These are phyloP conservation scores for Xenopus tropicalis DNA, from an alignment of 2,113 vertebrate genomes.

Conservation along the genomic window UCB_Xtro_10.0 CM004448.2:26017001-26017500, in stretches of 20 bases:
- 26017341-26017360: constrained; percentile 28
- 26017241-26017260: neutral
- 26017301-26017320: neutral
- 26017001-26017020: too few relatives aligned
- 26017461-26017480: neutral
- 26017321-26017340: neutral
- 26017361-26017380: constrained; percentile 22
- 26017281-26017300: constrained; percentile 17
- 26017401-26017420: neutral
- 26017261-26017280: constrained; percentile 19
- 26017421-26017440: neutral
- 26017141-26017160: too few relatives aligned
- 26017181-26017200: too few relatives aligned
- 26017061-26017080: too few relatives aligned
- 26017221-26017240: neutral
- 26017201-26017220: neutral
- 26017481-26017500: neutral
- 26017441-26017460: constrained; percentile 7
- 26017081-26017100: too few relatives aligned
- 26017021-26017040: too few relatives aligned
- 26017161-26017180: too few relatives aligned
- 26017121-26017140: too few relatives aligned
- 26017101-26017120: too few relatives aligned
- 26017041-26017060: too few relatives aligned
- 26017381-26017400: constrained; percentile 19